Evolutionary conservation across 2,113 vertebrate species (phyloP).

Genomic region (Hepsetus odoe): DNA sequence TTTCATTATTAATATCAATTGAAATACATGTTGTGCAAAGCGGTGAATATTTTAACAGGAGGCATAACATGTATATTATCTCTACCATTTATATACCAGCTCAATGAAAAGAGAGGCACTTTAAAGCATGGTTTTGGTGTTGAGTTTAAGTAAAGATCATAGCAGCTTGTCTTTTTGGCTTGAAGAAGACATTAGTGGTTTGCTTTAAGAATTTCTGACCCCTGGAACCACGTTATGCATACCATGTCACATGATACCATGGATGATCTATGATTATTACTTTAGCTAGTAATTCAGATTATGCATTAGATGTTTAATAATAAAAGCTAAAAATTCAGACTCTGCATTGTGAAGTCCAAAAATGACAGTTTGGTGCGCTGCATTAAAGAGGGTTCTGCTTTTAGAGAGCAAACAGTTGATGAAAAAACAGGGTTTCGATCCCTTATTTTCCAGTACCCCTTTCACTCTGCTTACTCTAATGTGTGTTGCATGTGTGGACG

Average conservation of each 20-base stretch:
- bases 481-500: constrained; percentile 70
- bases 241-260: not conserved
- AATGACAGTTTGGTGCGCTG: too few species aligned
- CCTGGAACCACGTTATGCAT: constrained; percentile 3
- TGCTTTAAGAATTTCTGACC: constrained; percentile 1
- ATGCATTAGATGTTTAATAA: too few species aligned
- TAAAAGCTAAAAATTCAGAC: too few species aligned
- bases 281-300: not conserved
- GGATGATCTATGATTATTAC: not conserved
- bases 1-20: too few species aligned
- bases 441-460: constrained; percentile 52
- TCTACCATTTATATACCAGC: not conserved
- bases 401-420: not conserved
- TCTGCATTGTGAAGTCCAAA: too few species aligned
- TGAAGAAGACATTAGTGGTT: constrained; percentile 6
- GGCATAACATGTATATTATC: too few species aligned
- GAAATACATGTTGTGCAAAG: too few species aligned
- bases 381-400: not conserved
- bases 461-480: constrained; percentile 60
- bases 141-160: constrained; percentile 45
- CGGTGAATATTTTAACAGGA: too few species aligned
- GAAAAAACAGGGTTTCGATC: constrained; percentile 49
- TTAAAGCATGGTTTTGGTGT: constrained; percentile 52
- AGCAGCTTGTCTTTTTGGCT: constrained; percentile 32
- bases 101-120: constrained; percentile 53